Evolutionary conservation across 2,888 invertebrate genomes (phyloP).

Genomic region (Standfussiana lucernea): DNA sequence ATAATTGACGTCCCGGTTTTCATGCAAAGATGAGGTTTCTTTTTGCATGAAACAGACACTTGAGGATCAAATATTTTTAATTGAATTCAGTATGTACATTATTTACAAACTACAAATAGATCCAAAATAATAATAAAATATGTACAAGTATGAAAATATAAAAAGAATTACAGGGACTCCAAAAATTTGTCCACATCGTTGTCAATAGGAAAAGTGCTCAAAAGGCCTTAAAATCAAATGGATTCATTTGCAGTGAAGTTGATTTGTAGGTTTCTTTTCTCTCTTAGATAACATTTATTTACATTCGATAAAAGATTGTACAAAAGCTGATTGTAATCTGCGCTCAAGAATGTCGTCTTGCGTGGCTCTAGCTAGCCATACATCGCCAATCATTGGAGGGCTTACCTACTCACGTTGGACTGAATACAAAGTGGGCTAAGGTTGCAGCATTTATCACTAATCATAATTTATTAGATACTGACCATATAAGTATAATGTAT

Average conservation of each 20-base stretch:
- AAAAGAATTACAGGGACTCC: no score
- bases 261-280: no score
- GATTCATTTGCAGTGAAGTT: background rate
- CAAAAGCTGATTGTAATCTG: background rate
- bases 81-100: no score
- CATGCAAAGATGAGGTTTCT: background rate
- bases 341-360: background rate
- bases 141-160: no score
- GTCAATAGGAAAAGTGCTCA: no score
- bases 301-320: background rate
- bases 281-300: background rate
- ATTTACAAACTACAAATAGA: no score
- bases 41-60: background rate
- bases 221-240: no score
- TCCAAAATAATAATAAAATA: no score
- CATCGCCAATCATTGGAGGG: constrained; percentile 23
- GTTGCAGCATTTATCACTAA: constrained; percentile 64
- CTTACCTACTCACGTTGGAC: constrained; percentile 25
- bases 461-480: constrained; percentile 66
- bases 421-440: constrained; percentile 63
- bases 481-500: constrained; percentile 53
- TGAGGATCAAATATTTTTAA: no score
- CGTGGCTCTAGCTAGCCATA: constrained; percentile 3
- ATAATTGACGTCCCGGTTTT: background rate
- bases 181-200: no score